Evolutionary conservation across 2,797 vertebrate species (phyloP).

Genomic region (Acanthurus lineatus): DNA sequence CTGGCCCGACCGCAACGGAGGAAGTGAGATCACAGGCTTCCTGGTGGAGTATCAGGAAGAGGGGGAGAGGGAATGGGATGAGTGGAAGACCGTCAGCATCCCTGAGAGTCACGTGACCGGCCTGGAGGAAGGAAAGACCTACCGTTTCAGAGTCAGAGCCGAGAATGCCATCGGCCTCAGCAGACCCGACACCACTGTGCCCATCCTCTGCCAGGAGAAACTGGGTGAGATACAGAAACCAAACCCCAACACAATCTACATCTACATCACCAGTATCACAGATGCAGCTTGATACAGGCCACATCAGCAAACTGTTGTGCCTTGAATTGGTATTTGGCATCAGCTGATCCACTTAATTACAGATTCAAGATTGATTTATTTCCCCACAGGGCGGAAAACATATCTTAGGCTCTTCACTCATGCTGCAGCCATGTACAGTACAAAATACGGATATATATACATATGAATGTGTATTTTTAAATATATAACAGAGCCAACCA

Average conservation of each 20-base stretch:
- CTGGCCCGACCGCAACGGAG: conserved; percentile 97
- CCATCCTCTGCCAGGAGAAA: conserved; percentile 98
- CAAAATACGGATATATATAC: too few species aligned
- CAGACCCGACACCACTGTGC: conserved; percentile 97
- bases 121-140: conserved; percentile 95
- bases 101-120: conserved; percentile 96
- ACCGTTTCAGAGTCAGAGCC: conserved; percentile 96
- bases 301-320: background rate
- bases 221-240: conserved; percentile 86
- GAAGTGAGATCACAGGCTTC: conserved; percentile 97
- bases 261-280: background rate
- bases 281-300: background rate
- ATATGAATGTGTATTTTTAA: too few species aligned
- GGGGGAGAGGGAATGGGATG: conserved; percentile 92
- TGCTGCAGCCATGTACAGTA: too few species aligned
- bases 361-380: too few species aligned
- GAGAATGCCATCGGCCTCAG: conserved; percentile 96
- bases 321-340: background rate
- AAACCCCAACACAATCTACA: background rate
- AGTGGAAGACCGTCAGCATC: conserved; percentile 96
- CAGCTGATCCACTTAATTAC: background rate
- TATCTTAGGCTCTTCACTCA: too few species aligned
- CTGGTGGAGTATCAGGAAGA: conserved; percentile 98
- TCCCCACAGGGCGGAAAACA: too few species aligned
- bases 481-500: too few species aligned